Evolutionary conservation across 2,888 invertebrate genomes (phyloP), one percentile per base, ranked within the genome.

Genomic region (Oscheius sp.): DNA sequence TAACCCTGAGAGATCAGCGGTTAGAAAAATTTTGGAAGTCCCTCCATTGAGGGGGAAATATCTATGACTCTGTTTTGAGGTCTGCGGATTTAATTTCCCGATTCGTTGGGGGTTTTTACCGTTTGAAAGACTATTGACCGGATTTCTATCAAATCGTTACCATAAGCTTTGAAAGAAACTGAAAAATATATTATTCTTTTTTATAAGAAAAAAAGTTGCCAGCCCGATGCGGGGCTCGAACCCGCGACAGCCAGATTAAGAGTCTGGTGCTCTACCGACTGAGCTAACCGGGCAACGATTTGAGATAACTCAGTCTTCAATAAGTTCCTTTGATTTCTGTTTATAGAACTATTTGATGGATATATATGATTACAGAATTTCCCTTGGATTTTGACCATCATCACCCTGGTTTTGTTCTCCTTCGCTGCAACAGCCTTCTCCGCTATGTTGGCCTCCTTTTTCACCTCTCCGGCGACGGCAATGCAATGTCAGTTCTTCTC

Each of bases 261-360:
- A 82, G 82, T 82, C 81, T 82, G 82, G 82, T 82, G 82, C 82
- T 82, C 82, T 82, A 82, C 82, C 81, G 81, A 82, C 82, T 82
- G 82, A 82, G 82, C 81, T 82, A 82, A 82, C 82, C 81, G 80
- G 79, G 76, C 80, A 37, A 37, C n/a, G n/a, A n/a, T n/a, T n/a
- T n/a, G n/a, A n/a, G n/a, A n/a, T n/a, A n/a, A n/a, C n/a, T n/a
- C n/a, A n/a, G n/a, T n/a, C n/a, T n/a, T n/a, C n/a, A n/a, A n/a
- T n/a, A n/a, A n/a, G n/a, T n/a, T n/a, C n/a, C n/a, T n/a, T n/a
- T n/a, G n/a, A n/a, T n/a, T n/a, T n/a, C n/a, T n/a, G n/a, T n/a
- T n/a, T n/a, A n/a, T n/a, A n/a, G n/a, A n/a, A n/a, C n/a, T n/a
- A n/a, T n/a, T n/a, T n/a, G n/a, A n/a, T n/a, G n/a, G n/a, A n/a